These are phyloP conservation scores for Boulengeromyrus knoepffleri DNA, from an alignment of 2,113 vertebrate genomes.

Conservation along the genomic window DNA sequence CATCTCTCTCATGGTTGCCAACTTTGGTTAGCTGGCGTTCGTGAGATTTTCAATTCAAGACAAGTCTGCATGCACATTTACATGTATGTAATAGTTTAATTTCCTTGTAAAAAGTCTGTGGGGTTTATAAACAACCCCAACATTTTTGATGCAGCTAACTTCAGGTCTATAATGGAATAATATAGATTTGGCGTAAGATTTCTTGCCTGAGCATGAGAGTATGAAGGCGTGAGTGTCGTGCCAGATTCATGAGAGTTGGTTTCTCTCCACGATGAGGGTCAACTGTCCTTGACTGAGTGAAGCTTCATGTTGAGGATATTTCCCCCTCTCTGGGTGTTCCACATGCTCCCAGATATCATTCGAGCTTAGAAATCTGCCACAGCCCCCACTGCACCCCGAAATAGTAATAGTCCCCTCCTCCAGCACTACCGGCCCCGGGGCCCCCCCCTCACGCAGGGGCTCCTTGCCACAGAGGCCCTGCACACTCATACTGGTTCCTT, in stretches of 20 bases:
- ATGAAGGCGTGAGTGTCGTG: no score
- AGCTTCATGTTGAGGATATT: not conserved
- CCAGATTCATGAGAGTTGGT: not conserved
- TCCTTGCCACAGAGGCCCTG: not conserved
- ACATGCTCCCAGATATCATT: not conserved
- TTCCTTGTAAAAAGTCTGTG: no score
- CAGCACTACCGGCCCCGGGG: not conserved
- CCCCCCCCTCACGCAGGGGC: not conserved
- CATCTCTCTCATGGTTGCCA: not conserved
- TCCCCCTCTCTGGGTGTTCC: not conserved
- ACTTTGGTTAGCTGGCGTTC: no score
- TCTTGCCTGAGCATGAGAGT: no score
- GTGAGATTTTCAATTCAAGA: no score
- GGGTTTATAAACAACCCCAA: no score
- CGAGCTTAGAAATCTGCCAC: not conserved
- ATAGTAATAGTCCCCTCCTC: not conserved
- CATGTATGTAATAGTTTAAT: no score
- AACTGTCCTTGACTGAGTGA: not conserved
- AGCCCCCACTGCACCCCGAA: not conserved
- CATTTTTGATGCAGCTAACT: no score
- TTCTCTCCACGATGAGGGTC: not conserved
- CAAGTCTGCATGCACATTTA: no score
- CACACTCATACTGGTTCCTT: not conserved
- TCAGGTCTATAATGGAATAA: no score
- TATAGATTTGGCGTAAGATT: no score